These are phyloP conservation scores for Pharmacophagus antenor DNA, from an alignment of 2,888 invertebrate genomes.

Conservation along the genomic window DNA sequence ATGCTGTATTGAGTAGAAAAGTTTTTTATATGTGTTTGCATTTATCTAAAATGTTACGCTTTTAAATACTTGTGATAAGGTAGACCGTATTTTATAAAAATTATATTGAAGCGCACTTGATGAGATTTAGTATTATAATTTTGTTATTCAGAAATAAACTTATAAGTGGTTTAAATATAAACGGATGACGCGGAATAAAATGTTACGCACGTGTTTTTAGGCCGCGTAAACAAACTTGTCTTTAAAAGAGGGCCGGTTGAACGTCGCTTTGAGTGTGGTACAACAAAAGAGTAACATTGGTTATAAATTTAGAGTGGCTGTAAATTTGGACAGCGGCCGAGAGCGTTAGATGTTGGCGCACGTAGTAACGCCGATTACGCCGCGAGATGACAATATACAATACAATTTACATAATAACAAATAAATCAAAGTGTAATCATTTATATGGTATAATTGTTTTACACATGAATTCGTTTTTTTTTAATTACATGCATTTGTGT, in stretches of 20 bases:
- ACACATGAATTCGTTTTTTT: too few species aligned
- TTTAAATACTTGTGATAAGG: neutral
- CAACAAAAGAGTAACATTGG: slow-evolving; percentile 67
- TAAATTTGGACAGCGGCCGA: slow-evolving; percentile 59
- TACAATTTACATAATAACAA: neutral
- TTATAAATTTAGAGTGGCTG: slow-evolving; percentile 58
- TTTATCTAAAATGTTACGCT: neutral
- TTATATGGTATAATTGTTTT: too few species aligned
- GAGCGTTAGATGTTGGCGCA: slow-evolving; percentile 44
- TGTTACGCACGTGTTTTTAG: slow-evolving; percentile 45
- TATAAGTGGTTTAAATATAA: slow-evolving; percentile 22
- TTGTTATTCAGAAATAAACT: slow-evolving; percentile 18
- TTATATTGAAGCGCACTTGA: neutral
- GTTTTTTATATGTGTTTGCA: too few species aligned
- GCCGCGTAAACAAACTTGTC: slow-evolving; percentile 62
- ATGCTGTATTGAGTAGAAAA: too few species aligned
- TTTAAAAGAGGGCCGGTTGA: slow-evolving; percentile 65
- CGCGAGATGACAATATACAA: neutral
- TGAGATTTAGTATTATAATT: neutral
- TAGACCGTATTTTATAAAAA: neutral
- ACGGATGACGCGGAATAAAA: slow-evolving; percentile 32
- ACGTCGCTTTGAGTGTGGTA: slow-evolving; percentile 50
- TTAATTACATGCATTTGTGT: too few species aligned
- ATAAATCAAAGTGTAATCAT: too few species aligned
- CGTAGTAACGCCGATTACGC: slow-evolving; percentile 33